These are phyloP conservation scores for Heliconius charithonia DNA, from an alignment of 2,888 invertebrate genomes.

Conservation along the genomic window DNA sequence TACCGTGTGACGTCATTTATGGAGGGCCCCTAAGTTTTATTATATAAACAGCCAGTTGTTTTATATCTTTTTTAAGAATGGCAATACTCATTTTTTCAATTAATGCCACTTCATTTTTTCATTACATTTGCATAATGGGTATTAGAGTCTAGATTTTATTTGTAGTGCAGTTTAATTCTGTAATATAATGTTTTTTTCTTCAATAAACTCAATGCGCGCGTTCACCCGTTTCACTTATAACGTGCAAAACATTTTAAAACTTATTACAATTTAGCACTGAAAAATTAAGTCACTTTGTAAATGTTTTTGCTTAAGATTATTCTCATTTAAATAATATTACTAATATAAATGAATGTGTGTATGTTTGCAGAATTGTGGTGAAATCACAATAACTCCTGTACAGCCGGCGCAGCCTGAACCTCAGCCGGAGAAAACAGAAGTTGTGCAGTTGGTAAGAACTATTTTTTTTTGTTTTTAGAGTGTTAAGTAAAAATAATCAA, in stretches of 20 bases:
- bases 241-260: background rate
- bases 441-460: conserved; percentile 74
- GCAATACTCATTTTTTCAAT: conserved; percentile 69
- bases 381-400: conserved; percentile 85
- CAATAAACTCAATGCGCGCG: background rate
- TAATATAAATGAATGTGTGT: conserved; percentile 17
- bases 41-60: conserved; percentile 33
- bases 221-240: background rate
- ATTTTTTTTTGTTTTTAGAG: background rate
- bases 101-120: conserved; percentile 65
- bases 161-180: background rate
- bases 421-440: conserved; percentile 70
- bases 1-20: background rate
- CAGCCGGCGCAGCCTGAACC: conserved; percentile 72
- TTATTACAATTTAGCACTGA: background rate
- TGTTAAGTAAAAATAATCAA: too few species aligned
- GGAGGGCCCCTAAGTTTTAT: background rate
- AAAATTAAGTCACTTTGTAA: background rate
- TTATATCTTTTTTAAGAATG: conserved; percentile 54
- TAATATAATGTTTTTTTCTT: background rate
- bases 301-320: background rate
- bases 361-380: conserved; percentile 80
- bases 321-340: background rate
- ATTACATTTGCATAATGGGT: conserved; percentile 39
- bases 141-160: background rate